A percentile compares a stretch with the other conserved stretches of the same genome.
Conservation (phyloP, 2,888 invertebrate genomes). For the Panopea generosa region DNA sequence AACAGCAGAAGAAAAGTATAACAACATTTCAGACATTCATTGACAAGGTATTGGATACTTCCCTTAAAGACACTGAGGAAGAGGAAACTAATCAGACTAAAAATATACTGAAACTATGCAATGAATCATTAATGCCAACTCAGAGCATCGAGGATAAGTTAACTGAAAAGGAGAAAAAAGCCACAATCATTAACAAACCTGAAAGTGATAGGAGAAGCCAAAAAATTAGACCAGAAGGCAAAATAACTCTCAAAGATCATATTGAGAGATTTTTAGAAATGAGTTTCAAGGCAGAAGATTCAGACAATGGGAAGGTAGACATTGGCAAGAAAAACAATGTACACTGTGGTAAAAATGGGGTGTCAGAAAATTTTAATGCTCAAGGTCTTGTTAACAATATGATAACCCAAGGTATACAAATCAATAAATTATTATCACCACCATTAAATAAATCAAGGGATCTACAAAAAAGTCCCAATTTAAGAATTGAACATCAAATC, state of each 20-base stretch:
- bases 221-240: conserved; percentile 35
- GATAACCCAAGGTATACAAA: conserved; percentile 63
- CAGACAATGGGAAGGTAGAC: conserved; percentile 42
- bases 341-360: conserved; percentile 2
- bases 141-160: background rate
- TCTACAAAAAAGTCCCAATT: conserved; percentile 1
- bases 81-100: conserved; percentile 29
- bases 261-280: conserved; percentile 74
- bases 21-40: conserved; percentile 75
- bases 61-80: conserved; percentile 57
- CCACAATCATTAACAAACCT: conserved; percentile 12
- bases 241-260: conserved; percentile 75
- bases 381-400: conserved; percentile 76
- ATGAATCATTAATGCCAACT: conserved; percentile 34
- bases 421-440: conserved; percentile 28
- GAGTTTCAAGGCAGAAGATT: conserved; percentile 65
- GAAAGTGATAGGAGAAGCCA: conserved; percentile 10
- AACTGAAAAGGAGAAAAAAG: background rate
- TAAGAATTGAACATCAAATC: background rate
- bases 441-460: conserved; percentile 9
- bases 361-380: conserved; percentile 65
- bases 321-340: conserved; percentile 8
- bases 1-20: conserved; percentile 42
- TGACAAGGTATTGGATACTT: conserved; percentile 76
- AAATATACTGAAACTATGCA: conserved; percentile 49